Percentiles rank a stretch among this genome's conserved stretches.
Evolutionary conservation across 2,888 invertebrate genomes (phyloP).

Genomic region (Drosophila niveifrons): DNA sequence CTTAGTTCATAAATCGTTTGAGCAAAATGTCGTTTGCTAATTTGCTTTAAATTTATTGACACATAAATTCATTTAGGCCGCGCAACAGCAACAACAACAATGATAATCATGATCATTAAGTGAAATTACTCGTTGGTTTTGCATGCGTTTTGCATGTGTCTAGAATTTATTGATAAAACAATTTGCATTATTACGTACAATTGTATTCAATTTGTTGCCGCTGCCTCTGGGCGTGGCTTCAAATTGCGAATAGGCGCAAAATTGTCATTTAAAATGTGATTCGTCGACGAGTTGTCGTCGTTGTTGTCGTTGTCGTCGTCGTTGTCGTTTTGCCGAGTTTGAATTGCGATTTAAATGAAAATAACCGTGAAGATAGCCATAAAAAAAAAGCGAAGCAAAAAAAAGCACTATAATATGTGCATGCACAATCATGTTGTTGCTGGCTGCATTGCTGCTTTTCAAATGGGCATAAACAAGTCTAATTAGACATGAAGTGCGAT

Average conservation of each 20-base stretch:
- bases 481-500: slow-evolving; percentile 82
- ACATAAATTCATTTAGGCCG: slow-evolving; percentile 76
- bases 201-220: slow-evolving; percentile 50
- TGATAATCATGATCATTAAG: slow-evolving; percentile 25
- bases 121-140: slow-evolving; percentile 38
- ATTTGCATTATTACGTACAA: slow-evolving; percentile 79
- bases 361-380: slow-evolving; percentile 81
- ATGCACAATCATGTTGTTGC: slow-evolving; percentile 44
- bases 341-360: slow-evolving; percentile 78
- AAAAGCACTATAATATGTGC: slow-evolving; percentile 40
- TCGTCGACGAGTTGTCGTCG: slow-evolving; percentile 31
- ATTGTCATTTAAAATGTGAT: slow-evolving; percentile 79
- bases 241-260: slow-evolving; percentile 69
- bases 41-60: slow-evolving; percentile 79
- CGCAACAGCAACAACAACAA: slow-evolving; percentile 31
- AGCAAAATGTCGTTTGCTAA: slow-evolving; percentile 73
- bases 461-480: slow-evolving; percentile 83
- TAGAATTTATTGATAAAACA: slow-evolving; percentile 80
- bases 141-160: slow-evolving; percentile 58
- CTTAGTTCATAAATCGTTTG: slow-evolving; percentile 66
- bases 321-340: slow-evolving; percentile 48
- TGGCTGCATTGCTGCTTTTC: slow-evolving; percentile 61
- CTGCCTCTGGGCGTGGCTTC: slow-evolving; percentile 20
- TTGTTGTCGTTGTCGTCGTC: no score
- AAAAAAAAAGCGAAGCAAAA: slow-evolving; percentile 43